Base-by-base conservation (phyloP, 2,888 invertebrate genomes). In the Spilosoma lubricipeda region DNA sequence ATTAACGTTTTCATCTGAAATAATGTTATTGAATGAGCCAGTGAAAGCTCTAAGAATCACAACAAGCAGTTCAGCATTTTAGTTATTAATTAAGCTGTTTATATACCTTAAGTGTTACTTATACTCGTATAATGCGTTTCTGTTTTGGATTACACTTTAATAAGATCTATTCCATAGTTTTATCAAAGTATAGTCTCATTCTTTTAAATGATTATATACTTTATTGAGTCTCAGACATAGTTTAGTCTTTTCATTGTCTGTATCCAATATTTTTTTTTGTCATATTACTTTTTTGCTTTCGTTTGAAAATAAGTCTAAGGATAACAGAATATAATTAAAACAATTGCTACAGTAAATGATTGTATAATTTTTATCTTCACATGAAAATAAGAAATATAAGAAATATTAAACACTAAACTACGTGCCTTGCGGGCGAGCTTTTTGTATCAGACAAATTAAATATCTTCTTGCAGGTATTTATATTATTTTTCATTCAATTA, bases 401-500 rank as follows among this genome's bases (percentile, higher is more conserved):
- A n/a, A n/a, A 30, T 48, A 48, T 67, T 27, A 74, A 76, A 77
- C 71, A 76, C 72, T 67, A 72, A 74, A 77, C 77, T 69, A 77
- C 72, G 79, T 80, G 75, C 78, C 84, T 79, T 64, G 73, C 74
- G 78, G 82, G 78, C 67, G 80, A 78, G 72, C 73, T 77, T 83
- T 76, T 80, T 84, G 78, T 83, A 80, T 80, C 72, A 80, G 77
- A 75, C 65, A 84, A 86, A 85, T 87, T 84, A 80, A 84, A 87
- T 82, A 81, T 74, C 72, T 77, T 59, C 75, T 73, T 70, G 18
- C 68, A 73, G 73, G 72, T 75, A 74, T 75, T 70, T 70, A 52
- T 18, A 23, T 52, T 8, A 23, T 75, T 13, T 67, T 71, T 76
- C 48, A 70, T 67, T 52, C 71, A 63, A 59, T 13, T 20, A 64